Percentiles rank a stretch among this genome's conserved stretches.
These are phyloP conservation scores for Drosophila picticornis DNA, from an alignment of 2,888 invertebrate species.

Conservation along the genomic window DNA sequence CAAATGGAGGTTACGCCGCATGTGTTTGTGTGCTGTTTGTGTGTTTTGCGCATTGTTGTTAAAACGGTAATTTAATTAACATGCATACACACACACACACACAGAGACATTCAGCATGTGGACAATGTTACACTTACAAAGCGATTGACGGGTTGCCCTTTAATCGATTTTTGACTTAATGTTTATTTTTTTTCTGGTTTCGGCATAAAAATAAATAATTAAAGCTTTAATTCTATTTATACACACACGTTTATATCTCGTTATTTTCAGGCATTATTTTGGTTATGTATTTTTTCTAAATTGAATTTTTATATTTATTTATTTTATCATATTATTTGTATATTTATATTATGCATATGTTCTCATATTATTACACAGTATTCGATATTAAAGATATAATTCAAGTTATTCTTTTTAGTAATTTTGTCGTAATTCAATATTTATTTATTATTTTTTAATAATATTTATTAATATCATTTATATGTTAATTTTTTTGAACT, in stretches of 20 bases:
- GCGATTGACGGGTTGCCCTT: conserved; percentile 36
- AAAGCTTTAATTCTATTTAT: background rate
- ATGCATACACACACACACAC: conserved; percentile 41
- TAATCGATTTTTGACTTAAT: conserved; percentile 59
- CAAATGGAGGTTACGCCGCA: conserved; percentile 54
- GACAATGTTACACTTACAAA: conserved; percentile 61
- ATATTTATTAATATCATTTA: background rate
- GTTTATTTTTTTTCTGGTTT: conserved; percentile 3
- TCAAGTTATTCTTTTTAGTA: background rate
- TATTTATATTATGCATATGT: background rate
- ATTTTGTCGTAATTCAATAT: background rate
- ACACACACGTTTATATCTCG: too few relatives aligned
- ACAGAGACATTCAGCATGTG: conserved; percentile 5
- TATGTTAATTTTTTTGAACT: background rate
- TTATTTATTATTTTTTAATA: background rate
- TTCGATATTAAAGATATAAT: background rate
- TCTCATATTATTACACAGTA: background rate
- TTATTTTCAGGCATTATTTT: background rate
- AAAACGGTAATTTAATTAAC: conserved; percentile 79
- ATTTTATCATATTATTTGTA: background rate
- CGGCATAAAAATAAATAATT: background rate
- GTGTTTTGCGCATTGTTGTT: conserved; percentile 47
- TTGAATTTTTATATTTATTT: background rate
- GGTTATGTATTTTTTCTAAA: background rate
- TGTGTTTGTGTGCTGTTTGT: conserved; percentile 40